Evolutionary conservation across 2,888 invertebrate species (phyloP).

Genomic region (Aporophyla lueneburgensis): DNA sequence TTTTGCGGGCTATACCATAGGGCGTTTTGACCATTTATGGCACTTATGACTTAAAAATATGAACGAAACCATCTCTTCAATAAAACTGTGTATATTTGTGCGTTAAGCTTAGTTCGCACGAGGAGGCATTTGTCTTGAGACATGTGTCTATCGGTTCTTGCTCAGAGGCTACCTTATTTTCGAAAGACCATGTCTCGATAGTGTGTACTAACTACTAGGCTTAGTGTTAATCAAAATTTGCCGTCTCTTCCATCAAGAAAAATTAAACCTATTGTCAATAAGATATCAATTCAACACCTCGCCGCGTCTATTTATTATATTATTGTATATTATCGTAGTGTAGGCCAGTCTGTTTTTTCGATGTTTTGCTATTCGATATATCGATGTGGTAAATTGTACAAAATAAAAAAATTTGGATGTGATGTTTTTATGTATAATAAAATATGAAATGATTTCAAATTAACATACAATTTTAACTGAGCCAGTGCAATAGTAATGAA

Average conservation of each 20-base stretch:
- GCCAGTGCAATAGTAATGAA: slow-evolving; percentile 49
- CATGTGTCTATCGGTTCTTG: not conserved
- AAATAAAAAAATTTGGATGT: slow-evolving; percentile 26
- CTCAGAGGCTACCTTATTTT: not conserved
- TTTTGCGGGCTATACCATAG: no score
- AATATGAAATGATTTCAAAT: slow-evolving; percentile 6
- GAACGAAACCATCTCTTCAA: not conserved
- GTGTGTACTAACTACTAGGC: no score
- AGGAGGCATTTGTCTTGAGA: not conserved
- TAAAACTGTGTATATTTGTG: not conserved
- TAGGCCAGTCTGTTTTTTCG: slow-evolving; percentile 55
- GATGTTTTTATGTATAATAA: slow-evolving; percentile 43
- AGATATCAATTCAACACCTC: not conserved
- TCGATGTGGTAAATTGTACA: slow-evolving; percentile 41
- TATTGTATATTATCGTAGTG: slow-evolving; percentile 58
- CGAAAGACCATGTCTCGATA: not conserved
- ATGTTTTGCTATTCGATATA: slow-evolving; percentile 55
- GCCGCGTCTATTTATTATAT: slow-evolving; percentile 52
- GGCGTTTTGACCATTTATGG: no score
- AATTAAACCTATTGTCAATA: slow-evolving; percentile 2
- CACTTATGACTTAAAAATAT: not conserved
- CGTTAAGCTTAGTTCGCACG: not conserved
- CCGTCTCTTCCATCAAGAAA: not conserved
- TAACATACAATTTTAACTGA: slow-evolving; percentile 15
- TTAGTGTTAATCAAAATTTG: not conserved